Percentiles rank a stretch among this genome's conserved stretches.
phyloP scores from a whole-genome alignment of 2,888 invertebrate genomes.

The Poecilus cupreus region DNA sequence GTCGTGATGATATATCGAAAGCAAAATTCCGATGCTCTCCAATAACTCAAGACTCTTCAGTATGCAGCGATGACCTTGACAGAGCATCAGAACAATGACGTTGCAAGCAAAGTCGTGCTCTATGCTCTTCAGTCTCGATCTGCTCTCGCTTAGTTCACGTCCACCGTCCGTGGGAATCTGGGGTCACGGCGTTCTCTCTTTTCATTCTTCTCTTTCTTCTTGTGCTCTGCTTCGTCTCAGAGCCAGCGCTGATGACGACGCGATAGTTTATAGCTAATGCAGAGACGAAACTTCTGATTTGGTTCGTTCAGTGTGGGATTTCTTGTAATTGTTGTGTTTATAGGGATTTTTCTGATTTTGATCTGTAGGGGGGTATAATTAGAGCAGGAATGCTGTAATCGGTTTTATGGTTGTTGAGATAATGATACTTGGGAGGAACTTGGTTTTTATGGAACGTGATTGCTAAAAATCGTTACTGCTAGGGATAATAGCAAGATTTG shows the following conservation, averaged over 20 bases:
- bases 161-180: slow-evolving; percentile 8
- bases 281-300: not conserved
- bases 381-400: not conserved
- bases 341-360: not conserved
- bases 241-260: not conserved
- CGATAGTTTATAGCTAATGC: not conserved
- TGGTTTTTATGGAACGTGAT: not conserved
- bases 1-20: no score
- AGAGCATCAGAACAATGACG: not conserved
- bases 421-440: not conserved
- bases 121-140: not conserved
- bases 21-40: no score
- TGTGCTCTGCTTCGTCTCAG: not conserved
- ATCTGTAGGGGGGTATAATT: not conserved
- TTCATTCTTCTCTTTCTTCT: not conserved
- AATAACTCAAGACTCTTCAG: no score
- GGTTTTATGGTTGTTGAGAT: not conserved
- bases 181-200: slow-evolving; percentile 19
- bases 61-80: no score
- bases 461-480: no score
- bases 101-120: not conserved
- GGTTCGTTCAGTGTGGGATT: not conserved
- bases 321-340: not conserved
- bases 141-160: no score
- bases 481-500: no score